phyloP scores from a whole-genome alignment of 1,140 invertebrate genomes.

The Colletes gigas region DNA sequence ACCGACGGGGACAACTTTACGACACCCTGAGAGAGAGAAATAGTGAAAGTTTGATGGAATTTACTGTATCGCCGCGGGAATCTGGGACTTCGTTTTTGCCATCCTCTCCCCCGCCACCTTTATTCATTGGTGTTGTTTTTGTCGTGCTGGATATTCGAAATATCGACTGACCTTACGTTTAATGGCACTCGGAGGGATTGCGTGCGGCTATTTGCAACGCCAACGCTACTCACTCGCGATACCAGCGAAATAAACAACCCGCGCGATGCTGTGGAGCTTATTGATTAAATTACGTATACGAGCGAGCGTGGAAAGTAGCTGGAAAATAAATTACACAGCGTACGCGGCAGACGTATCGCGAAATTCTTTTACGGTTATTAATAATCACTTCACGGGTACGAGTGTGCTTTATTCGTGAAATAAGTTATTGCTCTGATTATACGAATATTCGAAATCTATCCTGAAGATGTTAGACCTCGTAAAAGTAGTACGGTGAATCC shows the following conservation, averaged over 20 bases:
- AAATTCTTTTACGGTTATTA: not conserved
- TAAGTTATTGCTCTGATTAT: not conserved
- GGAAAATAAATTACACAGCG: conserved; percentile 1
- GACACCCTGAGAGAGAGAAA: too few species aligned
- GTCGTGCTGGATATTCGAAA: not conserved
- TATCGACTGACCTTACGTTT: conserved; percentile 18
- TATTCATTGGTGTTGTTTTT: not conserved
- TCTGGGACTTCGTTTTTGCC: too few species aligned
- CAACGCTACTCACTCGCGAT: not conserved
- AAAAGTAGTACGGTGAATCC: too few species aligned
- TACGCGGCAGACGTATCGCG: not conserved
- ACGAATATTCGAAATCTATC: not conserved
- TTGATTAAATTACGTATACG: conserved; percentile 43
- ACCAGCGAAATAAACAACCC: conserved; percentile 32
- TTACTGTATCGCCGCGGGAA: too few species aligned
- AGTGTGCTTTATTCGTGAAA: too few species aligned
- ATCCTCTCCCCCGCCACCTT: not conserved
- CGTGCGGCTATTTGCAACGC: conserved; percentile 3
- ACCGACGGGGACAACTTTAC: too few species aligned
- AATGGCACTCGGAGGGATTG: conserved; percentile 34
- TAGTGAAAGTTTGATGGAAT: too few species aligned
- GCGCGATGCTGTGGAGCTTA: conserved; percentile 17
- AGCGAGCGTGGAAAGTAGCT: not conserved
- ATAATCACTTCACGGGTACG: not conserved
- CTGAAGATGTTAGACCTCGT: too few species aligned